Evolutionary conservation across 2,113 vertebrate genomes (phyloP).

Genomic region (Irena cyanogastra): DNA sequence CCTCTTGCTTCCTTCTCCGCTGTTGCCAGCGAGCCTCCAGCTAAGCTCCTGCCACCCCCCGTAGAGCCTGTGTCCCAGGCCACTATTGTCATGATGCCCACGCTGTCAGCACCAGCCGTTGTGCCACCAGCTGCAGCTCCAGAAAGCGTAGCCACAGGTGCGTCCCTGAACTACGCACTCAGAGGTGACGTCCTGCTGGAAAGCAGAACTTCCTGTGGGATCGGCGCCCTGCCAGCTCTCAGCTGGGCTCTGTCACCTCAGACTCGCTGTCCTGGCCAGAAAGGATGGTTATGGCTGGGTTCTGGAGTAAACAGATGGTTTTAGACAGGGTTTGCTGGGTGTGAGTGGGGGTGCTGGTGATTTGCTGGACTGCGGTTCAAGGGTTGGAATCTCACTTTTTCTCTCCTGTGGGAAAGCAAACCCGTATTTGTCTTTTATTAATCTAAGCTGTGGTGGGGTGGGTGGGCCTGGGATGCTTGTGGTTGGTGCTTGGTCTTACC

Average conservation of each 20-base stretch:
- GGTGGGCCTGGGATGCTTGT: neutral
- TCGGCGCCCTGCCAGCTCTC: neutral
- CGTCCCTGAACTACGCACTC: slow-evolving; percentile 64
- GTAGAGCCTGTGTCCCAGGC: slow-evolving; percentile 77
- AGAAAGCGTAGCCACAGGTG: slow-evolving; percentile 78
- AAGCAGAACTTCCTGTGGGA: neutral
- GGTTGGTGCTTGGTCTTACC: slow-evolving; percentile 21
- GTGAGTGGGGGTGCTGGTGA: neutral
- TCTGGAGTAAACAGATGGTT: neutral
- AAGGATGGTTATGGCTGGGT: neutral
- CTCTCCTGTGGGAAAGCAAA: neutral
- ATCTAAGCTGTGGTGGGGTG: neutral
- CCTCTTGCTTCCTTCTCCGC: slow-evolving; percentile 88
- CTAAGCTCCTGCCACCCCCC: slow-evolving; percentile 80
- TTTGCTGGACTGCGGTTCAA: neutral
- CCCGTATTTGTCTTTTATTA: neutral
- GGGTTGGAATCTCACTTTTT: slow-evolving; percentile 15
- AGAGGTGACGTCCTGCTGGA: slow-evolving; percentile 19
- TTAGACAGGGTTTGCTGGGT: neutral
- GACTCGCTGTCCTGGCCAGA: neutral
- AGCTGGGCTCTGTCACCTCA: neutral
- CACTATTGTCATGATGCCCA: slow-evolving; percentile 83
- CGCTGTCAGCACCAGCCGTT: slow-evolving; percentile 77
- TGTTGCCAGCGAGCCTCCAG: slow-evolving; percentile 81
- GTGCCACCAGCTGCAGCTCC: slow-evolving; percentile 77